Base-by-base conservation (phyloP, 2,888 invertebrate species). In the Helleia helle region DNA sequence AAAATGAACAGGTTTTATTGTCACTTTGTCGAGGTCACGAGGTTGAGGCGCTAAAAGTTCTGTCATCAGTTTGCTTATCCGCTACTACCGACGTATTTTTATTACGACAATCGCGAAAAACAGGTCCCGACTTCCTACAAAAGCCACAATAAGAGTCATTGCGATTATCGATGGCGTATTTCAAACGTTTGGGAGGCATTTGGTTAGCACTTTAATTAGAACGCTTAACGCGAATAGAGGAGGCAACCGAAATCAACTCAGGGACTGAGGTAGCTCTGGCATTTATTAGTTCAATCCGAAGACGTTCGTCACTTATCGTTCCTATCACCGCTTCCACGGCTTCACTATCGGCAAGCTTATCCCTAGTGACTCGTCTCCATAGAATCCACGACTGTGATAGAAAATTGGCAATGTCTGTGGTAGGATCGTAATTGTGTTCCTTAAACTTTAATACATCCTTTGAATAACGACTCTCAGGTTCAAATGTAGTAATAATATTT, bases 311-410 rank as follows among this genome's bases (percentile, higher is more conserved):
- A 3, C 39, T 36, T 9, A 58, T 26, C 13, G 49, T 46, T 8
- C 58, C 58, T 13, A 60, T 58, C 2, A 59, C 56, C 1, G 56
- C 55, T 29, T 57, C 56, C 1, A 59, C 56, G 1, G 53, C 51
- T 9, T 53, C 44, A 13, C 43, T 45, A 28, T 52, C 43, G 1
- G 29, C 22, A 2, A 58, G 38, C 31, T 55, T 55, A 34, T 55
- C 53, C 17, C 48, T 57, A 2, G 56, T 56, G 0, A 60, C 30
- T 25, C 57, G 43, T 27, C 41, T 43, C 58, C 57, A 57, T 11
- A 59, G 26, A 1, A 56, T 36, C 59, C 56, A 56, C 1, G 55
- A 43, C 13, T 42, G 50, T 4, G 56, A 53, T n/a, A 59, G 17
- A 25, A 52, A 59, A 14, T 59, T 45, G 0, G 58, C 38, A 7